These are phyloP conservation scores for Zaprionus tsacasi DNA, from an alignment of 1,140 invertebrate genomes.

Conservation along the genomic window DNA sequence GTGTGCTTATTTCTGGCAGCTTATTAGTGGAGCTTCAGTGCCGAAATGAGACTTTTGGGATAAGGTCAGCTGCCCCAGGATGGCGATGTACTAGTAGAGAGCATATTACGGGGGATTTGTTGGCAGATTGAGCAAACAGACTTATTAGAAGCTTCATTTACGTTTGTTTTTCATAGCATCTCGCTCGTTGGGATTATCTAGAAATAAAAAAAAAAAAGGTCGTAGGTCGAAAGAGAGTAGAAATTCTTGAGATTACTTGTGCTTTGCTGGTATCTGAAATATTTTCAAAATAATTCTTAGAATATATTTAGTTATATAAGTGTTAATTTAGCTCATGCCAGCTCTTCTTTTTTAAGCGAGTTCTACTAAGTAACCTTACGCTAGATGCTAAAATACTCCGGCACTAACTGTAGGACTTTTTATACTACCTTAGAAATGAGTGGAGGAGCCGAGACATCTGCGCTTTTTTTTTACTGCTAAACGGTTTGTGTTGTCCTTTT, in stretches of 20 bases:
- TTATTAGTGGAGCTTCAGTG: constrained; percentile 58
- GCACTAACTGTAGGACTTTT: background rate
- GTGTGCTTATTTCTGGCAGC: constrained; percentile 75
- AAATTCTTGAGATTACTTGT: no score
- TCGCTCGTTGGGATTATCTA: background rate
- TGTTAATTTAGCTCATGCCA: background rate
- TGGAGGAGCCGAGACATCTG: background rate
- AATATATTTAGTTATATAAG: background rate
- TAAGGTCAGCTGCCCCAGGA: constrained; percentile 38
- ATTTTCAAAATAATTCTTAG: background rate
- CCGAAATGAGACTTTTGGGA: constrained; percentile 52
- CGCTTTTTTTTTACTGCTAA: constrained; percentile 73
- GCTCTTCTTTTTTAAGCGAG: background rate
- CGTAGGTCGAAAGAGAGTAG: background rate
- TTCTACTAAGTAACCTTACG: background rate
- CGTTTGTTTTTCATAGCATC: background rate
- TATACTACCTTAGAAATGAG: background rate
- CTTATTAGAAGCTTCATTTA: background rate
- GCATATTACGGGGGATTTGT: background rate
- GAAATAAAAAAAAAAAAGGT: background rate
- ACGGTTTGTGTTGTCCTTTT: constrained; percentile 50
- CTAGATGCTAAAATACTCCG: background rate
- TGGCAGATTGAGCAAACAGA: constrained; percentile 1
- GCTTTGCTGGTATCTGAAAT: background rate
- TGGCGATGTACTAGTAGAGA: constrained; percentile 18